These are phyloP conservation scores for Etheostoma nigrum DNA, from an alignment of 2,797 vertebrate species.

Conservation along the genomic window DNA sequence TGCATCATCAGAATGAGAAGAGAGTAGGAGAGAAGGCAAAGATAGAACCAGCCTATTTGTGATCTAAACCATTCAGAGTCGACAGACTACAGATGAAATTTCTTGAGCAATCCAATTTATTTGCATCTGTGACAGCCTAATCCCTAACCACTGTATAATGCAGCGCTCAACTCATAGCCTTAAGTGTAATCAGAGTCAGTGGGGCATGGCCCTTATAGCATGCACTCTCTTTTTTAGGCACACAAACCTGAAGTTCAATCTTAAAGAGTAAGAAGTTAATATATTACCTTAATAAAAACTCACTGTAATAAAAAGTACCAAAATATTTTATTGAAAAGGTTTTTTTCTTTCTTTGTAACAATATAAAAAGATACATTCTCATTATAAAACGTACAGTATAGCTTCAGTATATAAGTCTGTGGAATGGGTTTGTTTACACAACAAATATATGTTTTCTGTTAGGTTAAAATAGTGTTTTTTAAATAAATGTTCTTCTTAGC, in stretches of 20 bases:
- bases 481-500: slow-evolving; percentile 8
- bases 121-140: slow-evolving; percentile 73
- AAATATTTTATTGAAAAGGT: slow-evolving; percentile 60
- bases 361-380: slow-evolving; percentile 59
- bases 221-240: slow-evolving; percentile 44
- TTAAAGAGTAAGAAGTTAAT: slow-evolving; percentile 37
- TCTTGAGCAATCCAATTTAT: slow-evolving; percentile 68
- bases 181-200: slow-evolving; percentile 69
- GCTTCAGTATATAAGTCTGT: slow-evolving; percentile 1
- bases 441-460: not conserved
- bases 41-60: slow-evolving; percentile 41
- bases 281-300: slow-evolving; percentile 3
- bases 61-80: slow-evolving; percentile 55
- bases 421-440: slow-evolving; percentile 32
- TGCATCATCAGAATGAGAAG: slow-evolving; percentile 58
- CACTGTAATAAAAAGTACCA: slow-evolving; percentile 23
- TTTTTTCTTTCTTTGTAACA: not conserved
- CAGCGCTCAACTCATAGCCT: slow-evolving; percentile 58
- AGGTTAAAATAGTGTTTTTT: slow-evolving; percentile 11
- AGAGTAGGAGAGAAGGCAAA: slow-evolving; percentile 48
- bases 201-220: slow-evolving; percentile 43
- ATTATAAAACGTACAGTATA: slow-evolving; percentile 28
- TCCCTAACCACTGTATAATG: slow-evolving; percentile 69
- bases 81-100: slow-evolving; percentile 71
- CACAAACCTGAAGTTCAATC: slow-evolving; percentile 48